Conservation (phyloP, 1,140 invertebrate species). For the Caerostris darwini region DNA sequence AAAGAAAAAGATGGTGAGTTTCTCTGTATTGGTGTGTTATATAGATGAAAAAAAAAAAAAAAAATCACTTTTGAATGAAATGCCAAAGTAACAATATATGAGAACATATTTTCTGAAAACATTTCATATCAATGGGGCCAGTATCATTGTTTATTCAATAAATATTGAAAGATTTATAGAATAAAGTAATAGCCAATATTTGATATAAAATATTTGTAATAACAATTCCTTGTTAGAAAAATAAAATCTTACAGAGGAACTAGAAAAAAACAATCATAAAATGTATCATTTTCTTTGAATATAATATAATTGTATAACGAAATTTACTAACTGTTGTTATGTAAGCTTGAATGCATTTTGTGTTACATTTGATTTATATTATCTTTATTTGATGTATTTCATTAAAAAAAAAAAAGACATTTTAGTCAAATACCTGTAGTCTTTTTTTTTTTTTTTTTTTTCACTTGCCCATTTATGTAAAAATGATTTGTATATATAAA, state of each 20-base stretch:
- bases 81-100: slow-evolving; percentile 25
- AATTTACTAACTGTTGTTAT: slow-evolving; percentile 28
- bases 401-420: slow-evolving; percentile 16
- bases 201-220: slow-evolving; percentile 41
- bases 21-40: neutral
- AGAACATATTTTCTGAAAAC: slow-evolving; percentile 12
- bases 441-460: slow-evolving; percentile 60
- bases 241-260: neutral
- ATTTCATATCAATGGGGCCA: slow-evolving; percentile 46
- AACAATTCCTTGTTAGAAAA: neutral
- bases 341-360: slow-evolving; percentile 36
- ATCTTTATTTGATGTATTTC: slow-evolving; percentile 38
- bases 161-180: slow-evolving; percentile 26
- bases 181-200: slow-evolving; percentile 20
- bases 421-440: slow-evolving; percentile 64
- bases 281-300: neutral
- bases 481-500: slow-evolving; percentile 77
- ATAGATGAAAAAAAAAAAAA: no score
- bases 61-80: slow-evolving; percentile 1
- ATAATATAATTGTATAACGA: slow-evolving; percentile 27
- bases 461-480: slow-evolving; percentile 69
- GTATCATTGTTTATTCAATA: slow-evolving; percentile 24
- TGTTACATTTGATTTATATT: slow-evolving; percentile 34
- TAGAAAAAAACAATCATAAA: neutral
- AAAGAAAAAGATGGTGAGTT: neutral